phyloP scores from a whole-genome alignment of 1,140 invertebrate genomes.

The Cydia fagiglandana region DNA sequence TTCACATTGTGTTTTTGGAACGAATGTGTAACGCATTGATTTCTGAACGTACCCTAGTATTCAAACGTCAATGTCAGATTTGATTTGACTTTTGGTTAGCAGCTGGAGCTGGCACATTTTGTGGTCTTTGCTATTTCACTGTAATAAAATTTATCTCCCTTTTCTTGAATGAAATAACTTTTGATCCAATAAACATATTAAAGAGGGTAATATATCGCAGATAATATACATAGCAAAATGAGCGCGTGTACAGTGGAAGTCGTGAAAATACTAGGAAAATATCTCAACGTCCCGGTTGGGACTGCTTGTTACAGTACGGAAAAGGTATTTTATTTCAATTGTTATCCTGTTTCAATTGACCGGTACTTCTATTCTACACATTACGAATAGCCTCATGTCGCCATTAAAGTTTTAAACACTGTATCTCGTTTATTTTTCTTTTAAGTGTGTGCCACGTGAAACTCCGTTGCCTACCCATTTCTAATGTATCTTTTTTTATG shows the following conservation, averaged over 20 bases:
- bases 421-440: neutral
- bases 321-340: conserved; percentile 49
- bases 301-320: conserved; percentile 69
- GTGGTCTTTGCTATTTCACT: neutral
- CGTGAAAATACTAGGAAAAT: conserved; percentile 66
- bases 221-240: conserved; percentile 37
- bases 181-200: neutral
- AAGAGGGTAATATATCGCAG: neutral
- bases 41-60: neutral
- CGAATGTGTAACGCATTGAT: neutral
- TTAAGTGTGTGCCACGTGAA: conserved; percentile 1
- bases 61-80: neutral
- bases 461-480: neutral
- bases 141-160: neutral
- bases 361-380: conserved; percentile 8
- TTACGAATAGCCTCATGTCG: neutral
- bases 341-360: neutral
- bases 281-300: conserved; percentile 61
- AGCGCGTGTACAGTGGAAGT: conserved; percentile 57
- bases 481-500: neutral
- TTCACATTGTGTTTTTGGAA: no score
- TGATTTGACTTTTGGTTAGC: neutral
- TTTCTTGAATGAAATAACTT: conserved; percentile 1
- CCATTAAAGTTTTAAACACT: neutral
- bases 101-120: neutral